Percentiles rank a stretch among this genome's conserved stretches.
phyloP scores from a whole-genome alignment of 2,888 invertebrate genomes.

The Drosophila demipolita region DNA sequence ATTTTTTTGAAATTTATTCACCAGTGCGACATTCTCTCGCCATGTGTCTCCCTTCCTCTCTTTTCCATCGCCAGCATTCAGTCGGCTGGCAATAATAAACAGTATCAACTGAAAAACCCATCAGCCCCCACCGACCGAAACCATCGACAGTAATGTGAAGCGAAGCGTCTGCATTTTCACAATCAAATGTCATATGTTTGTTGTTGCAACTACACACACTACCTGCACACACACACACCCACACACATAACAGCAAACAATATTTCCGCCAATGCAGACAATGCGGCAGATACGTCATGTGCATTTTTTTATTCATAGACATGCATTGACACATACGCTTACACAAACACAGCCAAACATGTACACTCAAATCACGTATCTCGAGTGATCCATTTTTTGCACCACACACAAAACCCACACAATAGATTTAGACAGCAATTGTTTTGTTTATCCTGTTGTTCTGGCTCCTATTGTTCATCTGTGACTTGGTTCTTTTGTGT shows the following conservation, averaged over 20 bases:
- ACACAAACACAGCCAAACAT: slow-evolving; percentile 4
- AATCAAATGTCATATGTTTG: slow-evolving; percentile 56
- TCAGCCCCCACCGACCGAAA: slow-evolving; percentile 8
- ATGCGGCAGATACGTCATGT: slow-evolving; percentile 67
- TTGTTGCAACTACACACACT: slow-evolving; percentile 12
- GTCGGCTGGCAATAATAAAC: slow-evolving; percentile 69
- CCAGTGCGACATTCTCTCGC: slow-evolving; percentile 15
- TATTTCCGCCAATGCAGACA: slow-evolving; percentile 75
- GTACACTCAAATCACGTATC: slow-evolving; percentile 39
- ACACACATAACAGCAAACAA: slow-evolving; percentile 38
- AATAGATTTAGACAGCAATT: slow-evolving; percentile 79
- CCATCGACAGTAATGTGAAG: slow-evolving; percentile 65
- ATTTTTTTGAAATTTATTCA: slow-evolving; percentile 1
- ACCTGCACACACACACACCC: background rate
- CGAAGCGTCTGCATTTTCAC: slow-evolving; percentile 69
- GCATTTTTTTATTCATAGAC: slow-evolving; percentile 66
- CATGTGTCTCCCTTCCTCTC: background rate
- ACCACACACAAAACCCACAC: slow-evolving; percentile 59
- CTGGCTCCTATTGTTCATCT: slow-evolving; percentile 44
- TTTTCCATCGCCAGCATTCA: slow-evolving; percentile 40
- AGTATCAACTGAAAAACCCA: slow-evolving; percentile 65
- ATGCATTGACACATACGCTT: slow-evolving; percentile 60
- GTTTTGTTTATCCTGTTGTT: slow-evolving; percentile 55
- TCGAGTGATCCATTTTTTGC: slow-evolving; percentile 65
- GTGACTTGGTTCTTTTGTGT: slow-evolving; percentile 45